Evolutionary conservation across 2,888 invertebrate genomes (phyloP).

Genomic region (Yponomeuta cagnagella): DNA sequence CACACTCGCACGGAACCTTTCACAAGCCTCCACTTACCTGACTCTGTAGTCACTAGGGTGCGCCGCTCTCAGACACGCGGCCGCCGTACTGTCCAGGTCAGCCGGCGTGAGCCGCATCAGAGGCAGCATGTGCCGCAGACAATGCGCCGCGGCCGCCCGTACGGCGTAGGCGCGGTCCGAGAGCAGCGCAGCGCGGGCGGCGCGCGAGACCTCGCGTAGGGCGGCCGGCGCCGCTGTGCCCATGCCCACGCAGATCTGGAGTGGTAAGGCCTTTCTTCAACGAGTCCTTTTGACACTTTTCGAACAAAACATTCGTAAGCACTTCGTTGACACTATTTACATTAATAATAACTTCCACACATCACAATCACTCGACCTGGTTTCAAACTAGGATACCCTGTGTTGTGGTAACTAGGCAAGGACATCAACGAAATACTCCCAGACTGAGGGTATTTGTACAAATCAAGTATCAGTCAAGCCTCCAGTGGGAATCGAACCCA

Average conservation of each 20-base stretch:
- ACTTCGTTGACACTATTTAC: too few relatives aligned
- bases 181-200: constrained; percentile 86
- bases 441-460: too few relatives aligned
- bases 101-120: constrained; percentile 90
- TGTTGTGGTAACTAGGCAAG: too few relatives aligned
- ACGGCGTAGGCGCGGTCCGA: constrained; percentile 95
- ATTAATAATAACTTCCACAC: too few relatives aligned
- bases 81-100: constrained; percentile 93
- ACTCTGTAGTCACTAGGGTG: constrained; percentile 58
- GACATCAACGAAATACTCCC: too few relatives aligned
- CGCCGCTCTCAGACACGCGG: constrained; percentile 90
- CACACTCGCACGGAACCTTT: too few relatives aligned
- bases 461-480: too few relatives aligned
- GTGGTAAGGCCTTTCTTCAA: background rate
- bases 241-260: constrained; percentile 91
- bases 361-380: too few relatives aligned
- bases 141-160: constrained; percentile 93
- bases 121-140: constrained; percentile 91
- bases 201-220: constrained; percentile 93
- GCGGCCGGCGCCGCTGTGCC: constrained; percentile 88
- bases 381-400: too few relatives aligned
- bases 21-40: constrained; percentile 27
- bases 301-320: too few relatives aligned
- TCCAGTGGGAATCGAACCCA: too few relatives aligned
- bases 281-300: background rate